These are phyloP conservation scores for Nesoenas mayeri DNA, from an alignment of 2,113 vertebrate species.

Conservation along the genomic window DNA sequence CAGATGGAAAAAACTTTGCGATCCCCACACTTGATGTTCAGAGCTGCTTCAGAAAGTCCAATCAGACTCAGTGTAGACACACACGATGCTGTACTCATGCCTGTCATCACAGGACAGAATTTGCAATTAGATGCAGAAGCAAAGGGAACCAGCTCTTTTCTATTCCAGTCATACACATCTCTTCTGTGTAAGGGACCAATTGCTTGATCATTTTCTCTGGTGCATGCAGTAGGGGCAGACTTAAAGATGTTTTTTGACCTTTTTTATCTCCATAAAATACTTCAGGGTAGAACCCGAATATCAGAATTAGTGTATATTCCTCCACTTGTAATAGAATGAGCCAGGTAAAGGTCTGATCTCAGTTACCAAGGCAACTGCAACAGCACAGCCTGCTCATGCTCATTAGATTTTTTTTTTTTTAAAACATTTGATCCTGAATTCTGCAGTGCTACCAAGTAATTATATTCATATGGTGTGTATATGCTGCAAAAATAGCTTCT, in stretches of 20 bases:
- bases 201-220: neutral
- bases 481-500: constrained; percentile 43
- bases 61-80: fast-evolving
- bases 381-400: constrained; percentile 11
- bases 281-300: neutral
- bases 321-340: constrained; percentile 22
- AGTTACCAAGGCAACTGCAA: constrained; percentile 74
- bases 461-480: constrained; percentile 45
- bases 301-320: constrained; percentile 25
- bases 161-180: neutral
- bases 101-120: neutral
- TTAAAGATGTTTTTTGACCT: constrained; percentile 2
- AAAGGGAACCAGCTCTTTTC: neutral
- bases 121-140: neutral
- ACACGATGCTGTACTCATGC: fast-evolving
- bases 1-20: neutral
- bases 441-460: constrained; percentile 47
- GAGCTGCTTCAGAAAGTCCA: neutral
- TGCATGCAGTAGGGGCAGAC: neutral
- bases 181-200: neutral
- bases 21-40: neutral
- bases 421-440: constrained; percentile 18
- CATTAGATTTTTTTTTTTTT: neutral
- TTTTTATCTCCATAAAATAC: neutral
- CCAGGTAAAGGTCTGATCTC: constrained; percentile 44